These are phyloP conservation scores for Microcebus tavaratra DNA, from an alignment of 2,113 vertebrate genomes.

Conservation along the genomic window DNA sequence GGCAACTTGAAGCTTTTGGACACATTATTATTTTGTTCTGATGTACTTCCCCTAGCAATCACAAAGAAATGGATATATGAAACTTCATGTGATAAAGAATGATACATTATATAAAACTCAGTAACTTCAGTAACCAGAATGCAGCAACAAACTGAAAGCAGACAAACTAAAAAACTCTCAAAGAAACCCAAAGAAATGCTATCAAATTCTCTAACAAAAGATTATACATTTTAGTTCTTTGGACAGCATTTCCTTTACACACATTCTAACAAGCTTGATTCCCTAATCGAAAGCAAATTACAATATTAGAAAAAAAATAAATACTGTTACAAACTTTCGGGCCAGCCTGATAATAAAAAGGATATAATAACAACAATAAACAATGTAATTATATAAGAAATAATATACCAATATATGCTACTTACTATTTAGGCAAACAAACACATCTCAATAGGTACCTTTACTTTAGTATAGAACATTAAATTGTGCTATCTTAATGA, in stretches of 20 bases:
- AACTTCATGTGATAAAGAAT: neutral
- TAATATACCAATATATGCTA: neutral
- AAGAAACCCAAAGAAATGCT: slow-evolving; percentile 10
- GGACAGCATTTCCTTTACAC: neutral
- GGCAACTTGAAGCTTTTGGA: neutral
- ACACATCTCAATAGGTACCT: neutral
- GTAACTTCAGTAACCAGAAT: neutral
- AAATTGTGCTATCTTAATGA: neutral
- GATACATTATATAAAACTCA: neutral
- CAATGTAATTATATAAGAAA: neutral
- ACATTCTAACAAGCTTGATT: neutral
- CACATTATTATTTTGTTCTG: neutral
- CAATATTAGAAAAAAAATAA: neutral
- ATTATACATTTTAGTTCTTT: neutral
- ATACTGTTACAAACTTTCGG: neutral
- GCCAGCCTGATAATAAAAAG: neutral
- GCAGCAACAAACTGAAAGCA: neutral
- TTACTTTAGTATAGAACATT: neutral
- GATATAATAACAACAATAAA: neutral
- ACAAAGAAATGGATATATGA: neutral
- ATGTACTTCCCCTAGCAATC: neutral
- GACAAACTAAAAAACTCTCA: neutral
- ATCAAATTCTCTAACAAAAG: neutral
- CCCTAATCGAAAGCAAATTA: slow-evolving; percentile 27
- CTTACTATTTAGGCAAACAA: neutral